Base-by-base conservation (phyloP, 2,888 invertebrate species). In the Odontocerum albicorne region DNA sequence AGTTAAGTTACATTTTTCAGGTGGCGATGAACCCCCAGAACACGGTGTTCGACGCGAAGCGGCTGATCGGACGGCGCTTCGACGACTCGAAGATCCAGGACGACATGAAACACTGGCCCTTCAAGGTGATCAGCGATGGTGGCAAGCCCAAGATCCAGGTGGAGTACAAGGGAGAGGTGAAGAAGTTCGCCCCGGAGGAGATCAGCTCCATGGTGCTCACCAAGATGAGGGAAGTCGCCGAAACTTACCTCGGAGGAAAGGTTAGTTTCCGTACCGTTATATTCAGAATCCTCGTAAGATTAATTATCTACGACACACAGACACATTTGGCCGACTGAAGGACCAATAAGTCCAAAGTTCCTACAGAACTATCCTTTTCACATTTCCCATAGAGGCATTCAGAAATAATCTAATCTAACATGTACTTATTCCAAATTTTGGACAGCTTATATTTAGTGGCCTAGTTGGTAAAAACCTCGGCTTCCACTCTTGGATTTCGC, bases 61-160 rank as follows among this genome's bases (percentile, higher is more conserved):
- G 93, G 56, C 74, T 93, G 45, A 92, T 94, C 62, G 93, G 92
- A 2, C 81, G 92, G 51, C 83, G 83, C 64, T 92, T 84, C 67
- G 86, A 90, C 63, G 94, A 94, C 66, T 71, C 80, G 0, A 83
- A 83, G 65, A 86, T 92, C 21, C 89, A 91, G 70, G 81, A 84
- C 39, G 93, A 94, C 68, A 83, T 90, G 68, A 88, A 89, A 68
- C 87, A 88, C 65, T 93, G 92, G 92, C 88, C 92, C 0, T 94
- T 95, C 70, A 74, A 72, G 63, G 84, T 87, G 1, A 66, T 87
- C 19, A 83, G 80, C 53, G 87, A 88, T 31, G 74, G 73, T 3
- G 85, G 86, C 0, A 88, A 85, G 65, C 88, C 88, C 0, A 88
- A 86, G 73, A 87, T 94, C 61, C 74, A 84, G 64, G 83, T 88